Conservation (phyloP, 1,140 invertebrate genomes). For the Ganaspis sp. region DNA sequence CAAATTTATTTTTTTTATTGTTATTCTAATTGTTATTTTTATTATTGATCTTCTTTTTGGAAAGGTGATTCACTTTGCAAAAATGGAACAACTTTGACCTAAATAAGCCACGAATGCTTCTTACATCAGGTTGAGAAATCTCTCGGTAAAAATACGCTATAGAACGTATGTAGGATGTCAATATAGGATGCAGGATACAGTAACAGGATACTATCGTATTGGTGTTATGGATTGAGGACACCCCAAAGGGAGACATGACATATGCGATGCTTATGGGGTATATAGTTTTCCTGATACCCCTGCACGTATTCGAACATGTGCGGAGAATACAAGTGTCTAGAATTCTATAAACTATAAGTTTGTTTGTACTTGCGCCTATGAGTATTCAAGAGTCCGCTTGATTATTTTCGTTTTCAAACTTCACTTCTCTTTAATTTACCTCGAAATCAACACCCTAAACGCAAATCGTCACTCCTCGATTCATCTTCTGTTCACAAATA, state of each 20-base stretch:
- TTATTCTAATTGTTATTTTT: too few relatives aligned
- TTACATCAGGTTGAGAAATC: not conserved
- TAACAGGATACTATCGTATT: constrained; percentile 24
- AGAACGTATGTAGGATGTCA: constrained; percentile 33
- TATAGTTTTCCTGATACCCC: constrained; percentile 59
- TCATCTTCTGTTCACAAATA: not conserved
- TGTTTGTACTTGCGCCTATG: constrained; percentile 62
- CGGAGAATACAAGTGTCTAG: constrained; percentile 59
- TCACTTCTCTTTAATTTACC: not conserved
- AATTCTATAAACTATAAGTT: constrained; percentile 63
- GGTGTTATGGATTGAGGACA: constrained; percentile 52
- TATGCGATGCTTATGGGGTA: constrained; percentile 68
- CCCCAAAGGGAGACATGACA: constrained; percentile 62
- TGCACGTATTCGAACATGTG: constrained; percentile 66
- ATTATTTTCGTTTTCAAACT: constrained; percentile 55
- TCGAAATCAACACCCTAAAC: not conserved
- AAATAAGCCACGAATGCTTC: too few relatives aligned
- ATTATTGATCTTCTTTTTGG: too few relatives aligned
- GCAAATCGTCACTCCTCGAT: constrained; percentile 21
- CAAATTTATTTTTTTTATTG: too few relatives aligned
- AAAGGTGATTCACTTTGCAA: constrained; percentile 35
- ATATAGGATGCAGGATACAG: constrained; percentile 35
- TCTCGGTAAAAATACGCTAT: constrained; percentile 29
- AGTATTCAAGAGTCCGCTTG: constrained; percentile 52
- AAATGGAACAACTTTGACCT: not conserved